phyloP scores from a whole-genome alignment of 2,888 invertebrate genomes.

The Lithophane ornitopus region DNA sequence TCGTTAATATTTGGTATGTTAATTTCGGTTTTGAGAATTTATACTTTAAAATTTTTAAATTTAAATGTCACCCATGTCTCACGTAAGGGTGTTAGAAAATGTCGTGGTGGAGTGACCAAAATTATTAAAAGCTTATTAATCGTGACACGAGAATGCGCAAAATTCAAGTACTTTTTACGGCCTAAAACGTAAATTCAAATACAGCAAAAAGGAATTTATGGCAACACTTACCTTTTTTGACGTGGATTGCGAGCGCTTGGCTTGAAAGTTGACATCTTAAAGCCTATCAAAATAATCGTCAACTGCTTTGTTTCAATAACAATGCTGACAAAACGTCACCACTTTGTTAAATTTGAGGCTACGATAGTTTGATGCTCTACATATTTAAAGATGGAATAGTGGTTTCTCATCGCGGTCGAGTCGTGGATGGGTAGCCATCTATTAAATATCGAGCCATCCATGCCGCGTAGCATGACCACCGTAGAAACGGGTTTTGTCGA shows the following conservation, averaged over 20 bases:
- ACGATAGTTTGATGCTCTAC: not conserved
- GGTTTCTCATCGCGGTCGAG: not conserved
- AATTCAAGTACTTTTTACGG: constrained; percentile 29
- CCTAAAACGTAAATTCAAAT: constrained; percentile 19
- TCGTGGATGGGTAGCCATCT: too few species aligned
- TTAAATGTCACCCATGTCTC: constrained; percentile 28
- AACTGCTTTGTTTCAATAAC: constrained; percentile 37
- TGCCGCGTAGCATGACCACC: too few species aligned
- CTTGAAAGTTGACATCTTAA: constrained; percentile 54
- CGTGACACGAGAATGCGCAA: constrained; percentile 54
- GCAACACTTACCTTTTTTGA: constrained; percentile 25
- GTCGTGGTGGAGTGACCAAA: constrained; percentile 13
- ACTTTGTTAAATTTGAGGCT: not conserved
- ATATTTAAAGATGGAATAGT: not conserved
- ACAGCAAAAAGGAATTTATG: constrained; percentile 46
- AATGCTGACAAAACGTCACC: constrained; percentile 17
- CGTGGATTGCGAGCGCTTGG: constrained; percentile 43
- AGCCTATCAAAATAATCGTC: constrained; percentile 37
- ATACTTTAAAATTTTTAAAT: constrained; percentile 30
- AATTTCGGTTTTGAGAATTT: constrained; percentile 45
- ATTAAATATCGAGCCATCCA: too few species aligned
- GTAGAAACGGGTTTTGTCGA: too few species aligned
- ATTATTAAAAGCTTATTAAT: constrained; percentile 41
- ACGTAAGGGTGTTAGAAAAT: constrained; percentile 39
- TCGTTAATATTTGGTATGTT: constrained; percentile 64